Evolutionary conservation across 2,888 invertebrate genomes (phyloP), one percentile per base, ranked within the genome.

Genomic region (Hypomecis punctinalis): DNA sequence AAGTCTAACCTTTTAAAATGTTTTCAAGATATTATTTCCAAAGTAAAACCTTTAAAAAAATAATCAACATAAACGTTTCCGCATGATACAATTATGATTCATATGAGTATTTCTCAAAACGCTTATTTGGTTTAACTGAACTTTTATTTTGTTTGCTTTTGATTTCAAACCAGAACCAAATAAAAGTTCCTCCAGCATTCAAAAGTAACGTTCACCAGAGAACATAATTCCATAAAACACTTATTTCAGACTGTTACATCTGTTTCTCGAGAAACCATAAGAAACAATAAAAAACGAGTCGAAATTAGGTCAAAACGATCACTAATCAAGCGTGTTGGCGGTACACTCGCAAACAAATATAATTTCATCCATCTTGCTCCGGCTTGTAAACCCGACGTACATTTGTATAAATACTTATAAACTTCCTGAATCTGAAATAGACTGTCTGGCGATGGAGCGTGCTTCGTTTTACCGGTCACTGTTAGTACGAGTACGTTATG

Each of bases 381-480:
- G 53, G 46, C 43, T 52, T n/a, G 57, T 61, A 61, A 61, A 54
- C 57, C 61, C 57, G 57, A 61, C 57, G 48, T 61, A 37, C 42
- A 61, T 67, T 68, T 63, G 71, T 72, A 70, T 72, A 77, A 76
- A 72, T 74, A 77, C 72, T 61, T 68, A 67, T 58, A 71, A 69
- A 69, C 72, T 75, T 76, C 75, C 73, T 74, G 66, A 46, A 61
- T 36, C 66, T 60, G 65, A 73, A 72, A 73, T 71, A 73, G 71
- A 66, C 66, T 64, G 68, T 73, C 69, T 72, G 71, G 62, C 59
- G 65, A 66, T 66, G 57, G 52, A 60, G 53, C 47, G 53, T 54
- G 46, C 46, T 57, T 54, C 51, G 40, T 13, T 61, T 42, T 11
- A 33, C 45, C 49, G 42, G 69, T 66, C 66, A 69, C 60, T 43